Base-by-base conservation (phyloP, 2,888 invertebrate species). In the Cactoblastis cactorum region DNA sequence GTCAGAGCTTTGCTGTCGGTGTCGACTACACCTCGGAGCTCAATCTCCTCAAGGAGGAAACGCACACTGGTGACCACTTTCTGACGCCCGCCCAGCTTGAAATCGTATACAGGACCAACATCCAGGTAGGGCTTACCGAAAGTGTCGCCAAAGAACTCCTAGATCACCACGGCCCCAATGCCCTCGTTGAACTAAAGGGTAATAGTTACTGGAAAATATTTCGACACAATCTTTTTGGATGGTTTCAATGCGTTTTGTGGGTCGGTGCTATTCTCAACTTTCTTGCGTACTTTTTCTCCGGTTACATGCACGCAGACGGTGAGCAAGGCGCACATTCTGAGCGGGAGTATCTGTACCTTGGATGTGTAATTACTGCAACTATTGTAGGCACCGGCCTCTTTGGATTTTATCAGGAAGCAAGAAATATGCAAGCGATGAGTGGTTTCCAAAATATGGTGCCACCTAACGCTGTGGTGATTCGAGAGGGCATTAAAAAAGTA, bases 401-500 rank as follows among this genome's bases (percentile, higher is more conserved):
- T 63, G 91, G 90, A 0, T 92, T 90, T 62, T 91, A 90, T 57
- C 91, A 91, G 60, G 91, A 92, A 65, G 83, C 89, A 0, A 95
- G 94, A 69, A 95, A 94, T 67, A 90, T 92, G 9, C 91, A 92
- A 58, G 94, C 96, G 34, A 96, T 97, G 95, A 96, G 96, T 61
- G 95, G 95, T 6, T 97, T 97, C 72, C 93, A 94, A 68, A 94
- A 94, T 73, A 91, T 97, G 91, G 92, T 95, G 8, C 95, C 95
- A 0, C 93, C 92, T 51, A 91, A 88, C 57, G 95, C 95, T 0
- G 84, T 90, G 0, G 94, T 95, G 0, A 86, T 96, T 22, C 90
- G 96, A 53, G 93, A 93, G 18, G 94, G 94, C 1, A 66, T 86
- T 3, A 91, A 90, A 56, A 77, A 89, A 52, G 81, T 90, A 8